Base-by-base conservation (phyloP, 2,888 invertebrate species). In the Pachliopta kotzebuea region DNA sequence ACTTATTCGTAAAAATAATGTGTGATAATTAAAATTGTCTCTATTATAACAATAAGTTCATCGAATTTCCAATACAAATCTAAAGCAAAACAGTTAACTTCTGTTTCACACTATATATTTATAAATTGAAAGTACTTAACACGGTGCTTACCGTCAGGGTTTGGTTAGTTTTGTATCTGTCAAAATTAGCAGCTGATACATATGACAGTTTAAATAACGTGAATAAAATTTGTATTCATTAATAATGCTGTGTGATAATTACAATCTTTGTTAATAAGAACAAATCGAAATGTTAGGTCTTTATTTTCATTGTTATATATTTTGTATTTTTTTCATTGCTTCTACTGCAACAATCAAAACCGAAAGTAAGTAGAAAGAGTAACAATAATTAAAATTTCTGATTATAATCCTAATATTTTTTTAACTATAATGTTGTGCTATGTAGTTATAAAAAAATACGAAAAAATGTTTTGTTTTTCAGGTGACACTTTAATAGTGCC, bases 401-500 rank as follows among this genome's bases (percentile, higher is more conserved):
- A 20, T 49, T 20, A 49, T 49, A 20, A 20, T 8, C n/a, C 3
- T 49, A n/a, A 7, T 49, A 20, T 20, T 21, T 53, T 24, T 23
- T 6, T 23, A 14, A 11, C 50, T n/a, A 20, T 4, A 50, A 18
- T 50, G 4, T 20, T 50, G n/a, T 50, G 8, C 6, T 50, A 24
- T 52, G 49, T 56, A 18, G 20, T 37, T 55, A 60, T 0, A 49
- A n/a, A 26, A 31, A 17, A 23, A 8, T 14, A 23, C 18, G 17
- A 53, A 24, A 14, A 29, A n/a, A 29, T 20, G 18, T 31, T 56
- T n/a, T 67, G 71, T 75, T 68, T 87, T 88, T 63, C 84, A 89
- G 89, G 78, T 79, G 60, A 69, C 14, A 78, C 71, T 50, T 69
- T 81, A 66, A 80, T 76, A 66, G 78, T 92, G 74, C 75, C 83